These are phyloP conservation scores for Andrena haemorrhoa DNA, from an alignment of 2,888 invertebrate genomes.

Conservation along the genomic window DNA sequence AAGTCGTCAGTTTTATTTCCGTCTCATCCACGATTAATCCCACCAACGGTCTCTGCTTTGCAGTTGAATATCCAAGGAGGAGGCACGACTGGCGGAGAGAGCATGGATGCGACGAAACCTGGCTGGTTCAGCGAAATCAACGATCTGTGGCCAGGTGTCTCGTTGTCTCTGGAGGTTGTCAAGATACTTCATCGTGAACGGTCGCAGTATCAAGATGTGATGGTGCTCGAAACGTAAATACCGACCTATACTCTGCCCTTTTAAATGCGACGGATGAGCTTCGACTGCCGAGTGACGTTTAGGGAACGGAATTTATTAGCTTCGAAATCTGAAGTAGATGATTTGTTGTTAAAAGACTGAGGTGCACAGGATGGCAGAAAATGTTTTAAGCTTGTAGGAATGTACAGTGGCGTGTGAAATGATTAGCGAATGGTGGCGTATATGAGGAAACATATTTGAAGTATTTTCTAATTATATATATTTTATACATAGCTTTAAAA, in stretches of 20 bases:
- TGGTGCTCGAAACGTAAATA: conserved; percentile 92
- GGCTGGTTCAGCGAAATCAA: conserved; percentile 98
- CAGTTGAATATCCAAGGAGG: conserved; percentile 46
- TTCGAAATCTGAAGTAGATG: no score
- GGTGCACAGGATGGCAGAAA: no score
- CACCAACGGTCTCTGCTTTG: conserved; percentile 45
- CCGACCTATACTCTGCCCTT: not conserved
- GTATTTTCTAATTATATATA: no score
- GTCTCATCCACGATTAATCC: conserved; percentile 43
- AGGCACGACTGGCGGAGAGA: conserved; percentile 20
- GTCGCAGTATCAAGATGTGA: conserved; percentile 94
- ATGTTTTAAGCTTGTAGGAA: no score
- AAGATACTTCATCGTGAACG: conserved; percentile 91
- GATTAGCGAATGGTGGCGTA: no score
- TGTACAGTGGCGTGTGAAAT: no score
- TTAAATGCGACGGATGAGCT: not conserved
- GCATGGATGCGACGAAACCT: conserved; percentile 90
- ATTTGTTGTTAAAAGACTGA: no score
- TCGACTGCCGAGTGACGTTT: not conserved
- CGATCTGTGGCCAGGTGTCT: conserved; percentile 96
- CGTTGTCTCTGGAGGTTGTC: conserved; percentile 94
- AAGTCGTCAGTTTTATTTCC: conserved; percentile 56
- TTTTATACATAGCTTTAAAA: no score
- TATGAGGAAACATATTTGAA: no score
- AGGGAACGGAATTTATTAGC: no score